Evolutionary conservation across 2,797 vertebrate genomes (phyloP).

Genomic region (Adelosebastes latens): DNA sequence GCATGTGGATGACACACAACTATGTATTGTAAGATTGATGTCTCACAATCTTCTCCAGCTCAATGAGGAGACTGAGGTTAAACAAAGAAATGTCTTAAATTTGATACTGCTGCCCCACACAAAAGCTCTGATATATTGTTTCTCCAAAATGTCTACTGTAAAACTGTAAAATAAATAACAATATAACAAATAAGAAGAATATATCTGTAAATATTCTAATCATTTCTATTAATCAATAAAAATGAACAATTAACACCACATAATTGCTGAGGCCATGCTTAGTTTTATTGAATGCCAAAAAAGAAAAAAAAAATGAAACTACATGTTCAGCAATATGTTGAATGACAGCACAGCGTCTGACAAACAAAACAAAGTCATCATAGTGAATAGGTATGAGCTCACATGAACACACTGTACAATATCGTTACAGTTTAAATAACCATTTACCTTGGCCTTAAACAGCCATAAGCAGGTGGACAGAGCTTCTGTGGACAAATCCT

Average conservation of each 20-base stretch:
- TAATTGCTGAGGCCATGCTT: conserved; percentile 81
- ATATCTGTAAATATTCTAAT: no score
- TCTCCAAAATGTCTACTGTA: no score
- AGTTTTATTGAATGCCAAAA: conserved; percentile 83
- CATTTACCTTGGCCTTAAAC: conserved; percentile 82
- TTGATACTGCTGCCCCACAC: accelerated
- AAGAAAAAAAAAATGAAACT: conserved; percentile 50
- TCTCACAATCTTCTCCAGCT: no score
- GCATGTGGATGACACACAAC: no score
- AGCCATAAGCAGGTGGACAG: conserved; percentile 84
- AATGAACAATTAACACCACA: conserved; percentile 12
- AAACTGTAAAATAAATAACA: no score
- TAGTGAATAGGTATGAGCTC: conserved; percentile 81
- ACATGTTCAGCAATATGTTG: conserved; percentile 80
- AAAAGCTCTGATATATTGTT: no score
- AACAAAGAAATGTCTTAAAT: no score
- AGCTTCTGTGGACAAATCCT: conserved; percentile 66
- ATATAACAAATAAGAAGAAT: no score
- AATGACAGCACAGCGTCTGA: conserved; percentile 88
- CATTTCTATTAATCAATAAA: no score
- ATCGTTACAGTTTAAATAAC: conserved; percentile 81
- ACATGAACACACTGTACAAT: conserved; percentile 85
- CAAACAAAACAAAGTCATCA: conserved; percentile 80
- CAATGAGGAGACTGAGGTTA: no score
- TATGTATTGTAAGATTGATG: no score